Evolutionary conservation across 2,113 vertebrate genomes (phyloP), one percentile per base, ranked within the genome.

Genomic region (Malurus melanocephalus): DNA sequence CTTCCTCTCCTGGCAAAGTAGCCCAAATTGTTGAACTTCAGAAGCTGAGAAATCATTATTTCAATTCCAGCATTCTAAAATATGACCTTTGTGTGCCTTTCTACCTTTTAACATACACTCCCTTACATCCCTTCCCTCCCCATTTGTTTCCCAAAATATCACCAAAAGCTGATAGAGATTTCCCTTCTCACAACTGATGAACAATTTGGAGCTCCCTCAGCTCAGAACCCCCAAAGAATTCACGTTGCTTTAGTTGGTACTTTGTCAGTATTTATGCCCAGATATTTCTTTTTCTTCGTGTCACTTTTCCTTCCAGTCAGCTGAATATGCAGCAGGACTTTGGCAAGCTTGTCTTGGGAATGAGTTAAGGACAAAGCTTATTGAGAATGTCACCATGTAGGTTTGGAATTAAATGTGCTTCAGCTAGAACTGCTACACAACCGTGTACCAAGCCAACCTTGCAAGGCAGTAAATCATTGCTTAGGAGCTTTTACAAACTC

Each of bases 401-500:
- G 40, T 43, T 79, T 92, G 72, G 59, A 90, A 93, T 92, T 80
- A 85, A 93, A 61, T 35, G 32, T 66, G 26, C 68, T 95, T 79
- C 71, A 85, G 40, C 78, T 72, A 45, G 33, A 95, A 92, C 71
- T 76, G 19, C 59, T 51, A 56, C 38, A 67, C 15, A 77, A 76
- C 73, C 57, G 32, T 60, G 80, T 33, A 85, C 62, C 79, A 93
- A 85, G 42, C 26, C 62, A 89, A 24, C 42, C 61, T 75, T 78
- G 49, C 35, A 57, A 92, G 53, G 64, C 1, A 77, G 64, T 85
- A 92, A 95, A 94, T 95, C 91, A 94, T 68, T 68, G 42, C 72
- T 79, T 55, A 77, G 81, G 77, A 90, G 71, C 32, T 67, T 92
- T 92, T 93, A 74, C 78, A 82, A 93, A 94, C 85, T 90, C 72